phyloP scores from a whole-genome alignment of 2,113 vertebrate species.

The Zeus faber region DNA sequence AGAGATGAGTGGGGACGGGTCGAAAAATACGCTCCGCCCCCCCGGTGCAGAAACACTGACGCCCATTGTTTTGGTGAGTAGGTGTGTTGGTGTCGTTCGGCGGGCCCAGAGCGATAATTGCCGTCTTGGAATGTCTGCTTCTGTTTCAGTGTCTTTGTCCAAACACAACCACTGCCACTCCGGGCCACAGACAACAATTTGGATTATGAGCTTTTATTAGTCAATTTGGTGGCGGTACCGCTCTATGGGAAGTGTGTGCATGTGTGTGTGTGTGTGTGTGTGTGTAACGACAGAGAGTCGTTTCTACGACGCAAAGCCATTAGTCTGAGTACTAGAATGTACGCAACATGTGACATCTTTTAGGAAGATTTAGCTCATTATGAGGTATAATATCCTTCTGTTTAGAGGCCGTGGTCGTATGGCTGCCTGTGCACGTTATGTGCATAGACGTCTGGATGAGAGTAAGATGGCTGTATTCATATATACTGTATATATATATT shows the following conservation, averaged over 20 bases:
- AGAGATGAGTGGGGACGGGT: too few species aligned
- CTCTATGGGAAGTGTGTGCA: slow-evolving; percentile 41
- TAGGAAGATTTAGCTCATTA: too few species aligned
- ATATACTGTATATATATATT: too few species aligned
- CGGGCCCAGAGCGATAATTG: slow-evolving; percentile 71
- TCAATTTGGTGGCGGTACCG: slow-evolving; percentile 52
- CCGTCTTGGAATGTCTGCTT: slow-evolving; percentile 72
- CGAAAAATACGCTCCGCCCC: slow-evolving; percentile 58
- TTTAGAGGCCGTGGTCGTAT: too few species aligned
- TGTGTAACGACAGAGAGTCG: neutral
- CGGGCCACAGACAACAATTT: slow-evolving; percentile 64
- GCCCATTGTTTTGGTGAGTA: slow-evolving; percentile 68
- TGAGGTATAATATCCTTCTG: too few species aligned
- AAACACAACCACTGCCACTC: slow-evolving; percentile 25
- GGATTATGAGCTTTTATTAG: slow-evolving; percentile 62
- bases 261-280: neutral
- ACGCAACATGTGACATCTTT: too few species aligned
- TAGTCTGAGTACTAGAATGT: too few species aligned
- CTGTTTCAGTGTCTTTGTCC: slow-evolving; percentile 70
- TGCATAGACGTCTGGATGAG: too few species aligned
- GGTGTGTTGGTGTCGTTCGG: slow-evolving; percentile 75
- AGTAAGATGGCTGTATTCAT: too few species aligned
- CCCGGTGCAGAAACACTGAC: slow-evolving; percentile 71
- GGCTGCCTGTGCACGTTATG: too few species aligned
- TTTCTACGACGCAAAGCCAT: too few species aligned